A percentile compares a stretch with the other conserved stretches of the same genome.
Conservation (phyloP, 2,113 vertebrate species). For the Helogale parvula region DNA sequence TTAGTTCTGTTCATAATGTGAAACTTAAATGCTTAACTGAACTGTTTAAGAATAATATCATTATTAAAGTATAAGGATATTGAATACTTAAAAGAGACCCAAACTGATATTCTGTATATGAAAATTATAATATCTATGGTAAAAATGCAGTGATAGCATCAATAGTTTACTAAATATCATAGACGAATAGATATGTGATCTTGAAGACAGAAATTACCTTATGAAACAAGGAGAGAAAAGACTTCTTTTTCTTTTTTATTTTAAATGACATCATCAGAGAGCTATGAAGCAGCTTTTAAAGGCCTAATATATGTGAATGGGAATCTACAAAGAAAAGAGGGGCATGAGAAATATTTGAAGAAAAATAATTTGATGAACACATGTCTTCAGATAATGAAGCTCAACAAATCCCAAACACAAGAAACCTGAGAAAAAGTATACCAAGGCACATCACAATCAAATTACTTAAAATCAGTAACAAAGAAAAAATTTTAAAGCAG, state of each 20-base stretch:
- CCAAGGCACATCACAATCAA: neutral
- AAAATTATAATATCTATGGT: neutral
- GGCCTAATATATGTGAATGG: neutral
- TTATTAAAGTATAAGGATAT: neutral
- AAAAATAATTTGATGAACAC: neutral
- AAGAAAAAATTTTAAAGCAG: neutral
- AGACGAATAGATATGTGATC: neutral
- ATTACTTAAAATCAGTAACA: neutral
- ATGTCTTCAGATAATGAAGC: neutral
- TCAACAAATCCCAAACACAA: neutral
- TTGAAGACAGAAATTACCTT: neutral
- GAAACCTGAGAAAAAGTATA: neutral
- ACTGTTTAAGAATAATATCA: neutral
- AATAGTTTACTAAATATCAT: neutral
- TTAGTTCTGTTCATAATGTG: neutral
- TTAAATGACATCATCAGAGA: neutral
- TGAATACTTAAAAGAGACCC: neutral
- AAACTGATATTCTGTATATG: neutral
- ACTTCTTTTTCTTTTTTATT: neutral
- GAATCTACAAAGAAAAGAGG: neutral
- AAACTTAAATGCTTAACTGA: neutral
- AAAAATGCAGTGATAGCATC: neutral
- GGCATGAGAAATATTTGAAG: neutral
- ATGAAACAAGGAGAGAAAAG: neutral
- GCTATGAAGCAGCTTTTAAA: neutral